Conservation (phyloP, 1,140 invertebrate species). For the Pemphigus obesinymphae region DNA sequence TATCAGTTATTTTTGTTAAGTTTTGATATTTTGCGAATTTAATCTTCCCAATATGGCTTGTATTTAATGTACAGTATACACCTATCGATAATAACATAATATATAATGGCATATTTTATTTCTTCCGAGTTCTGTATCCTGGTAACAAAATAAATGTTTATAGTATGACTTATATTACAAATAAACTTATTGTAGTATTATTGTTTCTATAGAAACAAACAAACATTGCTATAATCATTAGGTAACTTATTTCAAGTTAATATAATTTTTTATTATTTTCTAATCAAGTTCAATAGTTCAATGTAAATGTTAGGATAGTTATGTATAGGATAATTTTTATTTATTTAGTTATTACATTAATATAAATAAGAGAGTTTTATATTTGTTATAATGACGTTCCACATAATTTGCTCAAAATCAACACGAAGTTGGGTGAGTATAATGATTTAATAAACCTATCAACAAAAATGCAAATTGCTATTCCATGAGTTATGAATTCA, state of each 20-base stretch:
- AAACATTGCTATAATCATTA: conserved; percentile 6
- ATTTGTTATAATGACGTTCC: no score
- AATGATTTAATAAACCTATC: not conserved
- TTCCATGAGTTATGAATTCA: conserved; percentile 33
- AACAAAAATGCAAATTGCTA: conserved; percentile 3
- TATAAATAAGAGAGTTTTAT: not conserved
- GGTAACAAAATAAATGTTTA: not conserved
- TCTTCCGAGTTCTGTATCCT: not conserved
- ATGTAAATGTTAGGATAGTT: not conserved
- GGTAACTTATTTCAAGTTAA: not conserved
- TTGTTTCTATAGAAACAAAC: conserved; percentile 35
- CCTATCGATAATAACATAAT: not conserved
- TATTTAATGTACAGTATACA: no score
- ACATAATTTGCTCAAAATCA: not conserved
- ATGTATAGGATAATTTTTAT: not conserved
- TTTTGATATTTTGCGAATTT: no score
- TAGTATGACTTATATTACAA: not conserved
- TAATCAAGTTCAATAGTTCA: conserved; percentile 29
- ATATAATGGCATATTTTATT: not conserved
- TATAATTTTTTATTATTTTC: not conserved
- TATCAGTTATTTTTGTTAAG: no score
- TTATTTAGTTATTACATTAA: not conserved
- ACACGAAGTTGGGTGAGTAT: not conserved
- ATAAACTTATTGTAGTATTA: not conserved
- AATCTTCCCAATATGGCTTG: no score